Evolutionary conservation across 2,888 invertebrate species (phyloP).

Genomic region (Mimumesa dahlbomi): DNA sequence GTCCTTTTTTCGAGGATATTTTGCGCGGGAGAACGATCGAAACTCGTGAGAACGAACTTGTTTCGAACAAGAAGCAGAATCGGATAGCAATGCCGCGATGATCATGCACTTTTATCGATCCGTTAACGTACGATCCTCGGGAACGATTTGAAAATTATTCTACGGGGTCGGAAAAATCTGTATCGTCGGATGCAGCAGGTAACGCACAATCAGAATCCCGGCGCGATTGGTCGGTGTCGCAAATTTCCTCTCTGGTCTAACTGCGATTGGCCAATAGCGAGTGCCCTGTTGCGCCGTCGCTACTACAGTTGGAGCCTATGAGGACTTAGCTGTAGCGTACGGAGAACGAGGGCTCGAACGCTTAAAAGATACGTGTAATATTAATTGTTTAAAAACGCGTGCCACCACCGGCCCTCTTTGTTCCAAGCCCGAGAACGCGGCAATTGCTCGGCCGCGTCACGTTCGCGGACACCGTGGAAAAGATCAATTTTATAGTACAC

Average conservation of each 20-base stretch:
- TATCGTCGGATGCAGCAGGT: constrained; percentile 27
- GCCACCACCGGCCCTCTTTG: background rate
- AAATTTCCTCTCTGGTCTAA: constrained; percentile 17
- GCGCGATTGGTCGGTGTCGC: constrained; percentile 46
- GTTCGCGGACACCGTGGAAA: background rate
- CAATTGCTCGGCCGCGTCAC: background rate
- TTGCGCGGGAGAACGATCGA: constrained; percentile 44
- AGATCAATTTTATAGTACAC: background rate
- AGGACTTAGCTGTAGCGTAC: constrained; percentile 56
- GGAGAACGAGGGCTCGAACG: constrained; percentile 65
- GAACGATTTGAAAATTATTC: constrained; percentile 47
- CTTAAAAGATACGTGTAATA: constrained; percentile 61
- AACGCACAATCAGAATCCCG: background rate
- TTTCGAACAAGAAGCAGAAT: background rate
- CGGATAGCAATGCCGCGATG: background rate
- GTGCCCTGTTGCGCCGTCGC: constrained; percentile 56
- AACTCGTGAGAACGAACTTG: background rate
- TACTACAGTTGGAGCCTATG: constrained; percentile 52
- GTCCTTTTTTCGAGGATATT: constrained; percentile 24
- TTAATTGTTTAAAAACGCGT: constrained; percentile 41
- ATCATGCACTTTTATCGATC: constrained; percentile 26
- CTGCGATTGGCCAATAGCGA: constrained; percentile 40
- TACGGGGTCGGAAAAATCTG: constrained; percentile 27
- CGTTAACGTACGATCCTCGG: constrained; percentile 19
- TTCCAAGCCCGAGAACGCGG: background rate